phyloP scores from a whole-genome alignment of 2,888 invertebrate species.

The Apomyelois bistriatella region DNA sequence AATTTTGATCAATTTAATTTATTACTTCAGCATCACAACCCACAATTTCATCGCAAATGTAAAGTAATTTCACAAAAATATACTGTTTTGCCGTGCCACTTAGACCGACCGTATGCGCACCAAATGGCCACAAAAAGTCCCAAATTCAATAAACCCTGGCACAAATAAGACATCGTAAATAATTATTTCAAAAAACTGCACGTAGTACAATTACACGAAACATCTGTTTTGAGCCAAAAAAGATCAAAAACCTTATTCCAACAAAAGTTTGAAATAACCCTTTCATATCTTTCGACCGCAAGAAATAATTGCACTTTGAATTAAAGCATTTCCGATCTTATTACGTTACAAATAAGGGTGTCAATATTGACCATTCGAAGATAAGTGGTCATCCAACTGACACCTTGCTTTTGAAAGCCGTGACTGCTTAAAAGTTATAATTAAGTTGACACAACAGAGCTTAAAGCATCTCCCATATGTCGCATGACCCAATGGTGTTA shows the following conservation, averaged over 20 bases:
- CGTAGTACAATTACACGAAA: background rate
- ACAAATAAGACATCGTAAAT: conserved; percentile 4
- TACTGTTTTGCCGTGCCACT: too few species aligned
- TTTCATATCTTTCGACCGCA: conserved; percentile 45
- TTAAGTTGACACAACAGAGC: conserved; percentile 58
- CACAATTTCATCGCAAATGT: too few species aligned
- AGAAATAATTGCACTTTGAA: conserved; percentile 6
- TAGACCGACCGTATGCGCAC: background rate
- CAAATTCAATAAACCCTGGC: background rate
- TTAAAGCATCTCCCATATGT: conserved; percentile 65
- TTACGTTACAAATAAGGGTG: conserved; percentile 1
- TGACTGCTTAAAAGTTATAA: conserved; percentile 59
- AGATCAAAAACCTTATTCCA: conserved; percentile 27
- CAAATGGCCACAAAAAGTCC: background rate
- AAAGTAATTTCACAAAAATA: too few species aligned
- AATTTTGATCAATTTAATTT: too few species aligned
- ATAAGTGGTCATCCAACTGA: conserved; percentile 76
- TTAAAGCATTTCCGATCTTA: background rate
- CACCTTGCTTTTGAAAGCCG: conserved; percentile 58
- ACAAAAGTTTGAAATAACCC: conserved; percentile 51
- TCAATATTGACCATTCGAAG: conserved; percentile 28
- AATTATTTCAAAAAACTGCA: background rate
- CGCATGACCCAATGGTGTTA: conserved; percentile 39
- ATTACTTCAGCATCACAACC: too few species aligned
- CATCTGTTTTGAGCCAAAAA: conserved; percentile 30